Percentiles rank a stretch among this genome's conserved stretches.
Evolutionary conservation across 2,888 invertebrate genomes (phyloP).

Genomic region (Oscheius sp.): DNA sequence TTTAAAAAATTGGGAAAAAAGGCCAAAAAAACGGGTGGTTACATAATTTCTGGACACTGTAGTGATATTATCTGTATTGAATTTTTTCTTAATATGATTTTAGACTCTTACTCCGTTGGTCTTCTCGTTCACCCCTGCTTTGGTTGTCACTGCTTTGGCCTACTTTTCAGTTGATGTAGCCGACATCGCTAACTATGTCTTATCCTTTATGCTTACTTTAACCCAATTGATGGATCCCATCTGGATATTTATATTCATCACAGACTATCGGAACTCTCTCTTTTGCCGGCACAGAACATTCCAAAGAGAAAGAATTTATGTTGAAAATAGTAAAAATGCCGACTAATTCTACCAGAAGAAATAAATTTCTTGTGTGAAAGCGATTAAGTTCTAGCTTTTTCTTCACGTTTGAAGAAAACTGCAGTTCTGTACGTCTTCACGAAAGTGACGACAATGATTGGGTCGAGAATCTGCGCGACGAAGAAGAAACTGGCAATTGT

Average conservation of each 20-base stretch:
- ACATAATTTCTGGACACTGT: no score
- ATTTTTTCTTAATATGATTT: neutral
- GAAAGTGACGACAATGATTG: neutral
- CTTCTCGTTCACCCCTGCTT: conserved; percentile 2
- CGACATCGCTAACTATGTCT: neutral
- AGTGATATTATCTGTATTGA: no score
- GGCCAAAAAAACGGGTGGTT: no score
- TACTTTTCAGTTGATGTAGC: neutral
- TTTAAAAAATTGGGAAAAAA: no score
- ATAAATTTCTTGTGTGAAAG: no score
- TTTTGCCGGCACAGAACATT: neutral
- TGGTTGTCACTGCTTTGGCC: conserved; percentile 4
- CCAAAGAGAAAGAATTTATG: neutral
- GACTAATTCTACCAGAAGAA: neutral
- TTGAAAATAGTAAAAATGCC: neutral
- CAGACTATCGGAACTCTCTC: conserved; percentile 2
- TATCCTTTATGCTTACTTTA: conserved; percentile 3
- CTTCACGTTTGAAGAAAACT: neutral
- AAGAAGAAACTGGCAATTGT: neutral
- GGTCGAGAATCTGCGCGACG: neutral
- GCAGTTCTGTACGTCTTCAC: neutral
- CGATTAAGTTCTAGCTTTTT: neutral
- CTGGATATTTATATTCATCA: conserved; percentile 8
- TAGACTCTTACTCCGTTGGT: conserved; percentile 7
- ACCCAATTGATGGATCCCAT: conserved; percentile 8